Evolutionary conservation across 2,797 vertebrate species (phyloP).

Genomic region (Nasua narica): DNA sequence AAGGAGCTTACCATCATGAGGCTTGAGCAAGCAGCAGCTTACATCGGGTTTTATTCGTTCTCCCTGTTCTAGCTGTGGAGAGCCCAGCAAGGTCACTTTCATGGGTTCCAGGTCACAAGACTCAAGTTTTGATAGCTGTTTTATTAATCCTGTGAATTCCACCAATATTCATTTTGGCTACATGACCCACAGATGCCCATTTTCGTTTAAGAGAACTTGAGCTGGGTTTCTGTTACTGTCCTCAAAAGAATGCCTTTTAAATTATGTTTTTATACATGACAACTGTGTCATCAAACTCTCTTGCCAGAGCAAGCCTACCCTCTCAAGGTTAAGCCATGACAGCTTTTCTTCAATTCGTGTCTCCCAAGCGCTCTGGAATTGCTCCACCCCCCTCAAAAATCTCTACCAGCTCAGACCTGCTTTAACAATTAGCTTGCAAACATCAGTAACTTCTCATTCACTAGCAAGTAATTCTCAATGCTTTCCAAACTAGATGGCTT

Average conservation of each 20-base stretch:
- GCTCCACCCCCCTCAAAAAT: neutral
- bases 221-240: neutral
- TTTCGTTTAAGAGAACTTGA: neutral
- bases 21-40: neutral
- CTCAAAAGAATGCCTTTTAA: neutral
- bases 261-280: neutral
- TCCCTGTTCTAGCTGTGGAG: neutral
- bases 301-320: neutral
- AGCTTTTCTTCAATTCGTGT: neutral
- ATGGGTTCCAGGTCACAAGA: neutral
- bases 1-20: neutral
- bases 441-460: neutral
- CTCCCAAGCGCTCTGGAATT: neutral
- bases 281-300: neutral
- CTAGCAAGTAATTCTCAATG: neutral
- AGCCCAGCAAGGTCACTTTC: too few species aligned
- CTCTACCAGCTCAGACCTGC: neutral
- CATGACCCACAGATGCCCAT: neutral
- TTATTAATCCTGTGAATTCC: neutral
- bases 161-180: neutral
- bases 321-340: neutral
- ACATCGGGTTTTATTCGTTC: neutral
- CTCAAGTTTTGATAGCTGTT: neutral
- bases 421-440: neutral
- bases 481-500: neutral